Conservation (phyloP, 1,140 invertebrate species). For the Battus philenor region DNA sequence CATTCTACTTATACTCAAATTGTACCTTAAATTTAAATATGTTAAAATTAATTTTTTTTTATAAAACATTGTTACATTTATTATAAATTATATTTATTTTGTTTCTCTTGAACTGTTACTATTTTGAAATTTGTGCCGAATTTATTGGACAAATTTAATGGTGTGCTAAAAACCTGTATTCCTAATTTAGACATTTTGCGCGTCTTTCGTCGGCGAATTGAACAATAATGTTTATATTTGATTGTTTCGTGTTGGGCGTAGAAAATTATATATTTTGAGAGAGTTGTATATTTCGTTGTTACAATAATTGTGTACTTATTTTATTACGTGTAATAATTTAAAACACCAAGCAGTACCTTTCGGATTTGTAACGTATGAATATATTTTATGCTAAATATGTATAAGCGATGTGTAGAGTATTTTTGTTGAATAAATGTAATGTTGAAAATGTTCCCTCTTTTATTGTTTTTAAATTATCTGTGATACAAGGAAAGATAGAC, state of each 20-base stretch:
- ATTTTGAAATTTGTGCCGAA: too few species aligned
- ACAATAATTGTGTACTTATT: slow-evolving; percentile 37
- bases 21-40: too few species aligned
- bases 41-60: too few species aligned
- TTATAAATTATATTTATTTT: too few species aligned
- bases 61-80: too few species aligned
- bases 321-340: slow-evolving; percentile 58
- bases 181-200: too few species aligned
- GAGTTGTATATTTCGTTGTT: slow-evolving; percentile 48
- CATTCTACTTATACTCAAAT: too few species aligned
- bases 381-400: slow-evolving; percentile 55
- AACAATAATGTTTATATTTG: slow-evolving; percentile 33
- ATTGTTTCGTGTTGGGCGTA: slow-evolving; percentile 35
- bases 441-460: slow-evolving; percentile 51
- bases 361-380: slow-evolving; percentile 41
- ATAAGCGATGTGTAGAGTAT: slow-evolving; percentile 62
- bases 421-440: slow-evolving; percentile 75
- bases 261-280: slow-evolving; percentile 37
- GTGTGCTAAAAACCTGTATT: too few species aligned
- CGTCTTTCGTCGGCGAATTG: slow-evolving; percentile 36
- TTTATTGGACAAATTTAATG: too few species aligned
- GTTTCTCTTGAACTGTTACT: too few species aligned
- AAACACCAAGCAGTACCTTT: slow-evolving; percentile 66
- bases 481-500: too few species aligned
- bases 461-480: too few species aligned